Percentiles rank a stretch among this genome's conserved stretches.
Conservation (phyloP, 2,113 vertebrate genomes). For the Aldabrachelys gigantea region DNA sequence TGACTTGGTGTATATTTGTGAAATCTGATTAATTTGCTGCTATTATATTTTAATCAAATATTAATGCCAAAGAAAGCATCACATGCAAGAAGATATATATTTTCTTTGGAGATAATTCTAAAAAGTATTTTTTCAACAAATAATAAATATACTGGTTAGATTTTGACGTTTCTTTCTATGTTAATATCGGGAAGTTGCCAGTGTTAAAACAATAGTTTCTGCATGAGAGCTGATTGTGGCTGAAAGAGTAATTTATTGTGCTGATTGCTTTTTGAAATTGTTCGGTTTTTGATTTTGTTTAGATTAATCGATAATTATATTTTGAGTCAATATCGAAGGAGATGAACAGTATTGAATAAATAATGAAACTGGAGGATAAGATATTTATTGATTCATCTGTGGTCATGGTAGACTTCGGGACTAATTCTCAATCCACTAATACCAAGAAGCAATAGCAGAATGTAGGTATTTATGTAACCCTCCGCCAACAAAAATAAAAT, state of each 20-base stretch:
- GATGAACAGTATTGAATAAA: not conserved
- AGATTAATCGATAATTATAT: not conserved
- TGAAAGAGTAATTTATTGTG: not conserved
- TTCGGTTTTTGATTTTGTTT: not conserved
- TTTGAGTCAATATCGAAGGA: not conserved
- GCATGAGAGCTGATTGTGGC: rapidly evolving
- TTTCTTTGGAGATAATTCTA: not conserved
- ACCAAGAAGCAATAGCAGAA: not conserved
- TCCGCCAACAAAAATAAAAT: not conserved
- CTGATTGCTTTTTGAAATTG: not conserved
- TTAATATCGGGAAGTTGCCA: not conserved
- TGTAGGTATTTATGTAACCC: not conserved
- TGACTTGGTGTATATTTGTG: not conserved
- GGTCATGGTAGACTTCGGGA: not conserved
- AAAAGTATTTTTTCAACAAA: not conserved
- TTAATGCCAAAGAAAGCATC: not conserved
- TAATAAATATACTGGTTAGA: not conserved
- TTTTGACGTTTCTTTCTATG: not conserved
- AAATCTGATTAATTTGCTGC: not conserved
- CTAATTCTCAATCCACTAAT: not conserved
- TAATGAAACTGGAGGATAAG: not conserved
- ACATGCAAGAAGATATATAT: not conserved
- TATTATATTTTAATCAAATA: not conserved
- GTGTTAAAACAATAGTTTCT: not conserved
- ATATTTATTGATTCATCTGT: not conserved